Evolutionary conservation across 2,888 invertebrate genomes (phyloP).

Genomic region (Acleris cristana): DNA sequence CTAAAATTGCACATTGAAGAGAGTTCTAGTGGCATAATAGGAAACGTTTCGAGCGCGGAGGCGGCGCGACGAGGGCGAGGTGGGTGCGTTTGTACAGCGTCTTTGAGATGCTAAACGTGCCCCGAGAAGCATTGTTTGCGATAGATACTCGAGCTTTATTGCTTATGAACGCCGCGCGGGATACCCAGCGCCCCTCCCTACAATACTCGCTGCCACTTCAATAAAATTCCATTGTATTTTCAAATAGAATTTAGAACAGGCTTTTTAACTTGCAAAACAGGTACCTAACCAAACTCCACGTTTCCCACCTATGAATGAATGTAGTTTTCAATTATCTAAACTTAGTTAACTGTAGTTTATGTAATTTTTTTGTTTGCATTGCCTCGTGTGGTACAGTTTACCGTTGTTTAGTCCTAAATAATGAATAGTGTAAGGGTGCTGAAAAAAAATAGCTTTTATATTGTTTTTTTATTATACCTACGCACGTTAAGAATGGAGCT

Average conservation of each 20-base stretch:
- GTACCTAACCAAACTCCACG: neutral
- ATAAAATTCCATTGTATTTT: slow-evolving; percentile 36
- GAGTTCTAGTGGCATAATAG: slow-evolving; percentile 33
- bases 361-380: slow-evolving; percentile 6
- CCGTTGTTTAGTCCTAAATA: slow-evolving; percentile 5
- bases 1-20: slow-evolving; percentile 8
- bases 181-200: slow-evolving; percentile 57
- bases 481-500: no score
- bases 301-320: neutral
- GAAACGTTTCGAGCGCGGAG: slow-evolving; percentile 41
- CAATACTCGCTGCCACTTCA: slow-evolving; percentile 43
- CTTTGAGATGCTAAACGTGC: slow-evolving; percentile 67
- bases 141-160: slow-evolving; percentile 60
- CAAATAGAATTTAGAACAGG: slow-evolving; percentile 29
- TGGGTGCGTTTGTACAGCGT: slow-evolving; percentile 44
- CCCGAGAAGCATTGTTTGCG: slow-evolving; percentile 60
- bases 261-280: neutral
- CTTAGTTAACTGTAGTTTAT: slow-evolving; percentile 6
- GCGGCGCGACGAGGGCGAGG: slow-evolving; percentile 37
- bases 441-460: no score
- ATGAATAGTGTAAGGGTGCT: no score
- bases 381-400: neutral
- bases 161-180: slow-evolving; percentile 56
- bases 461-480: no score
- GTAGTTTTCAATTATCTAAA: slow-evolving; percentile 17